Conservation (phyloP, 1,140 invertebrate genomes). For the Brachionus koreanus region DNA sequence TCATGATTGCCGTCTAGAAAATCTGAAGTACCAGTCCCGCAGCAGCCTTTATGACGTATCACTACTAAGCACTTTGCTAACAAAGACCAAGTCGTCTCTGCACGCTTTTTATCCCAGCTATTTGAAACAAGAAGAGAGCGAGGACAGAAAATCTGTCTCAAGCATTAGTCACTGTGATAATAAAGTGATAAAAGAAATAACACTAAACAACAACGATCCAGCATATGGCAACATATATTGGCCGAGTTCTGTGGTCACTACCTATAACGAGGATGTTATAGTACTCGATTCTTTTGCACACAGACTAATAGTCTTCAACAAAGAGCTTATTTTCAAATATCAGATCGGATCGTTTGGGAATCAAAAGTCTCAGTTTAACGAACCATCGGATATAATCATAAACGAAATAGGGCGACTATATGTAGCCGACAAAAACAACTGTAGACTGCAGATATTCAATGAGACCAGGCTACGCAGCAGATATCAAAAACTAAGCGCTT, state of each 20-base stretch:
- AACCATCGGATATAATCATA: conserved; percentile 10
- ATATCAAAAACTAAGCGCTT: not conserved
- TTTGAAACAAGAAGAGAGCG: not conserved
- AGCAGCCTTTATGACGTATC: conserved; percentile 21
- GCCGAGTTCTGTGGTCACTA: not conserved
- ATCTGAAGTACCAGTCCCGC: conserved; percentile 16
- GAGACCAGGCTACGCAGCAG: not conserved
- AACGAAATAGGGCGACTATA: conserved; percentile 22
- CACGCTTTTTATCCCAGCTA: not conserved
- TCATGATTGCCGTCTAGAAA: conserved; percentile 28
- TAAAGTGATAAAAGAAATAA: conserved; percentile 20
- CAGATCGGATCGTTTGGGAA: not conserved
- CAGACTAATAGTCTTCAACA: conserved; percentile 9
- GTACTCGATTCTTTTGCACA: not conserved
- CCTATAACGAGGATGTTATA: conserved; percentile 22
- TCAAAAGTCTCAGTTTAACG: not conserved
- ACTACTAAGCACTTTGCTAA: not conserved
- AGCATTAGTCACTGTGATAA: not conserved
- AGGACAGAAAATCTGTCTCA: not conserved
- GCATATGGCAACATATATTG: not conserved
- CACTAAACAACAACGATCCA: not conserved
- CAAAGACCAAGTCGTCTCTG: not conserved
- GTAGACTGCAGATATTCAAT: conserved; percentile 30
- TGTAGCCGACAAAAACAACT: conserved; percentile 40
- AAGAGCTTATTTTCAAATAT: conserved; percentile 22